Evolutionary conservation across 2,113 vertebrate genomes (phyloP).

Genomic region (Scatophagus argus): DNA sequence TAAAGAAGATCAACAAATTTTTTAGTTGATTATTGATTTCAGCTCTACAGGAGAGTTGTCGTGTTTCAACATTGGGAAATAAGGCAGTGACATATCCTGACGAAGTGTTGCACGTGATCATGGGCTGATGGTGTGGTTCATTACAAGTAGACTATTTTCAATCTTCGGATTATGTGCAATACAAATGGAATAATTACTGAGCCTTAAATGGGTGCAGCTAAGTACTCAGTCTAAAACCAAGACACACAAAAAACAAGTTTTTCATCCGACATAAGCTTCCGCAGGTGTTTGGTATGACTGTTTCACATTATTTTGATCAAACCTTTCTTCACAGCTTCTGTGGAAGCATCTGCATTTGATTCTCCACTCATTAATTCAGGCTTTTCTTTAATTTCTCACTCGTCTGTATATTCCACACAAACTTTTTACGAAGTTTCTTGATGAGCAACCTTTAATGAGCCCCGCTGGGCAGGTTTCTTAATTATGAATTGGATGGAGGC

Average conservation of each 20-base stretch:
- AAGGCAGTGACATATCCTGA: background rate
- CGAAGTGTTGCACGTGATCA: too few relatives aligned
- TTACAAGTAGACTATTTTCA: background rate
- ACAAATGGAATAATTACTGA: background rate
- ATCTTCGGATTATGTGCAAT: background rate
- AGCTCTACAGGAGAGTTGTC: background rate
- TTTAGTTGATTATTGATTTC: background rate
- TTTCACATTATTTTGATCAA: background rate
- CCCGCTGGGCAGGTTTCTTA: conserved; percentile 54
- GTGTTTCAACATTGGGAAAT: background rate
- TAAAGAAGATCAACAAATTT: too few relatives aligned
- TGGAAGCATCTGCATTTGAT: background rate
- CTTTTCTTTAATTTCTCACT: background rate
- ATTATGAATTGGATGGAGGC: conserved; percentile 38
- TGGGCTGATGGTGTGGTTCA: background rate
- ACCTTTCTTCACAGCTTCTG: background rate
- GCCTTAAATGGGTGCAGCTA: background rate
- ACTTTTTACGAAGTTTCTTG: conserved; percentile 36
- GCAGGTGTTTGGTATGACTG: background rate
- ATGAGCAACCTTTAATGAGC: conserved; percentile 48
- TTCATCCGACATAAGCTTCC: background rate
- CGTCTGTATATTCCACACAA: background rate
- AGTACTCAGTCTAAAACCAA: background rate
- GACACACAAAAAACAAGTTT: too few relatives aligned
- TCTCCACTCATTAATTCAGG: background rate